Conservation (phyloP, 1,140 invertebrate genomes). For the Aporrectodea caliginosa region DNA sequence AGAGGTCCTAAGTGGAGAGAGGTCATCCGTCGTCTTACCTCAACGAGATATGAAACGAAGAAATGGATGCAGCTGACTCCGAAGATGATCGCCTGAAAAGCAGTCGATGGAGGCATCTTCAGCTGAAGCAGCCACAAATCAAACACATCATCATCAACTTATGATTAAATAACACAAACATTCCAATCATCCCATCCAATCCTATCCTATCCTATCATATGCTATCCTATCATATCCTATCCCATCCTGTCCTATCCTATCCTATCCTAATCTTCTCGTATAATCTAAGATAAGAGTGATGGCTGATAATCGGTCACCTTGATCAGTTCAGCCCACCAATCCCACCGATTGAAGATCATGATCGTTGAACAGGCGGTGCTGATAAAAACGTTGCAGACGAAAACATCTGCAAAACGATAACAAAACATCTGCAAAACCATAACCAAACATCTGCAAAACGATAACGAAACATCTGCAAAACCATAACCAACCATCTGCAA, state of each 20-base stretch:
- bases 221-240: no score
- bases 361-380: neutral
- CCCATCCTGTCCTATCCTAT: no score
- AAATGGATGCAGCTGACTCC: conserved; percentile 46
- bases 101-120: conserved; percentile 38
- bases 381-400: neutral
- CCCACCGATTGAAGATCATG: neutral
- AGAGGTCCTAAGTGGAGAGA: neutral
- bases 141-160: neutral
- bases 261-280: no score
- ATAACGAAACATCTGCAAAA: neutral
- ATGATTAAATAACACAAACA: neutral
- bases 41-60: conserved; percentile 41
- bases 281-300: no score
- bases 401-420: neutral
- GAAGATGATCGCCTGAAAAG: conserved; percentile 42
- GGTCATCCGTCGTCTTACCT: no score
- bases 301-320: neutral
- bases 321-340: neutral
- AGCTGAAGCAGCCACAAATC: conserved; percentile 36
- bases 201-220: no score
- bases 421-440: neutral
- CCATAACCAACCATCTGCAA: neutral
- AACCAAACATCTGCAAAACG: neutral
- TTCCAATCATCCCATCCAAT: neutral